phyloP scores from a whole-genome alignment of 2,113 vertebrate genomes.

The Lasiurus borealis region DNA sequence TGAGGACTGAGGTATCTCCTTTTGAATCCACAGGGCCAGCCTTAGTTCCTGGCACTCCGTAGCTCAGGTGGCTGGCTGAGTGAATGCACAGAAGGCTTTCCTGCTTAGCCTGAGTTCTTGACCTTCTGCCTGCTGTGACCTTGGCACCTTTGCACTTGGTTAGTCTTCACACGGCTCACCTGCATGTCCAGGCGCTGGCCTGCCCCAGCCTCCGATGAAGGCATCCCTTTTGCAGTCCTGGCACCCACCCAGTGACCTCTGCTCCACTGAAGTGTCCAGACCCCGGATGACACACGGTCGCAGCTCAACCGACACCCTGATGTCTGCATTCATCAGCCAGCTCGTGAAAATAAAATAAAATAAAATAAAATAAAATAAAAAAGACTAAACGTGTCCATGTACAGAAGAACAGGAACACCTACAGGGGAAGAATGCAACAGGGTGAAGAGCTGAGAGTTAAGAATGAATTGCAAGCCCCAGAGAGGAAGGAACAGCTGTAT shows the following conservation, averaged over 20 bases:
- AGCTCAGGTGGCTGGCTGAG: not conserved
- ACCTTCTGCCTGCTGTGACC: conserved; percentile 28
- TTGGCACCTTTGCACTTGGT: conserved; percentile 12
- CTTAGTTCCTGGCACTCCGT: not conserved
- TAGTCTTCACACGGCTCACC: not conserved
- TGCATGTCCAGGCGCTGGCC: not conserved
- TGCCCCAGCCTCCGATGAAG: not conserved
- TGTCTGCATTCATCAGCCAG: not conserved
- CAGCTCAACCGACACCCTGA: not conserved
- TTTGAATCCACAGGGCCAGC: not conserved
- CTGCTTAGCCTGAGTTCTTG: not conserved
- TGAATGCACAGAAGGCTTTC: not conserved
- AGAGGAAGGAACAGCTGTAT: not conserved
- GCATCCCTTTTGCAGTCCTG: not conserved
- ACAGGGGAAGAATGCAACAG: not conserved
- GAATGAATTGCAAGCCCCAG: not conserved
- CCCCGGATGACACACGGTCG: not conserved
- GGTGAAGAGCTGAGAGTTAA: not conserved
- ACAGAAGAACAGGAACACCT: not conserved
- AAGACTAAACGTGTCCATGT: not conserved
- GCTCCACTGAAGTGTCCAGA: conserved; percentile 47
- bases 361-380: too few species aligned
- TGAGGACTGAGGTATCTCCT: not conserved
- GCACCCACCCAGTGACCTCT: conserved; percentile 53
- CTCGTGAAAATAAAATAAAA: too few species aligned